Conservation (phyloP, 2,888 invertebrate genomes). For the Tineola bisselliella region DNA sequence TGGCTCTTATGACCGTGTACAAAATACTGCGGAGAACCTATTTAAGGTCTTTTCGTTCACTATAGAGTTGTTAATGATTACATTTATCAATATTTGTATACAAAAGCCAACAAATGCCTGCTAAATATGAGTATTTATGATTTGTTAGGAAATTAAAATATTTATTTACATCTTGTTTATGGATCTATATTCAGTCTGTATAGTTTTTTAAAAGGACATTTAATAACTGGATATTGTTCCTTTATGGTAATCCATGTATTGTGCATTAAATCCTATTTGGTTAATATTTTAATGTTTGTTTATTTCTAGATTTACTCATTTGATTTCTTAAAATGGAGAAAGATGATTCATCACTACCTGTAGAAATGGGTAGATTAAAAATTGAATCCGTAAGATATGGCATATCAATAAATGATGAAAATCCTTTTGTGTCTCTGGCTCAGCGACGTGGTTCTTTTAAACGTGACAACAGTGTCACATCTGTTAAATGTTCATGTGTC, state of each 20-base stretch:
- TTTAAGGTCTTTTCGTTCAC: too few species aligned
- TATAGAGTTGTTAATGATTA: too few species aligned
- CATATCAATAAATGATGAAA: slow-evolving; percentile 31
- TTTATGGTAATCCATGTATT: too few species aligned
- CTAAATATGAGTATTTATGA: not conserved
- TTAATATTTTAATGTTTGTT: not conserved
- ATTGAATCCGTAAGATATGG: slow-evolving; percentile 55
- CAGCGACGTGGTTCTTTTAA: not conserved
- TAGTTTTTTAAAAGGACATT: not conserved
- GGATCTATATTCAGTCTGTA: not conserved
- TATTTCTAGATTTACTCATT: not conserved
- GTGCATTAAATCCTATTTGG: too few species aligned
- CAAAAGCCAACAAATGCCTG: too few species aligned
- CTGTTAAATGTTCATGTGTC: not conserved
- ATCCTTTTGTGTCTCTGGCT: slow-evolving; percentile 31
- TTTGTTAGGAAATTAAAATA: not conserved
- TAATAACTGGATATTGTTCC: too few species aligned
- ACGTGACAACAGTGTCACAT: not conserved
- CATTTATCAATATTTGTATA: not conserved
- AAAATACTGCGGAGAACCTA: not conserved
- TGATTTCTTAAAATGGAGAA: slow-evolving; percentile 37
- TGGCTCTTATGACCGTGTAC: too few species aligned
- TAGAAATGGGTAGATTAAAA: slow-evolving; percentile 65
- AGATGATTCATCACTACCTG: slow-evolving; percentile 58
- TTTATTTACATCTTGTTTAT: not conserved